Base-by-base conservation (phyloP, 2,113 vertebrate species). In the Stigmatopora argus region DNA sequence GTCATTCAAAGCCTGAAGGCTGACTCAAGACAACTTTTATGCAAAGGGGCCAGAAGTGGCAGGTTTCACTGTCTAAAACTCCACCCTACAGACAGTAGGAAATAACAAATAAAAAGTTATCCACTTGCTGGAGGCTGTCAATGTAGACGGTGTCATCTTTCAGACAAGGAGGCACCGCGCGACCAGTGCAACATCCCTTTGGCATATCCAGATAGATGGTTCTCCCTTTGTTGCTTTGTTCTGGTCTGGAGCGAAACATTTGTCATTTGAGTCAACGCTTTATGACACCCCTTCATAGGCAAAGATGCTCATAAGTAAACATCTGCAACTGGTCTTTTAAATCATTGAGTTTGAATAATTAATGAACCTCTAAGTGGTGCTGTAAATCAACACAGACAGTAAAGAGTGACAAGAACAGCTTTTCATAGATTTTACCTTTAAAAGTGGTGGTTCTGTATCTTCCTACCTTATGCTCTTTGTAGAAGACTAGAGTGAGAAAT, bases 101-200 rank as follows among this genome's bases (percentile, higher is more conserved):
- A 59, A 35, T 41, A 19, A 15, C n/a, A 66, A 19, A 62, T 41
- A 58, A 72, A 35, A 73, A 86, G 87, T 86, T 87, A 83, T 86
- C 52, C 62, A 18, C 57, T 83, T 0, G 82, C 85, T 83, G 55
- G 73, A 70, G 84, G 89, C 81, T 61, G 55, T 67, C 47, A 3
- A 18, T n/a, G 64, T 35, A 74, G 78, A 79, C 68, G 59, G 78
- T 85, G 81, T 90, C 77, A 74, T 85, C 74, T 89, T 85, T 88
- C 86, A 89, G 87, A 83, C 83, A 65, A 53, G 67, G 72, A 80
- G 80, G 84, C 85, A 81, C 75, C 83, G 76, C 76, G 77, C 73
- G 63, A 69, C 77, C 55, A 41, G 61, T 55, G 59, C 63, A 73
- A 71, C 57, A 8, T 75, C 80, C 74, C 80, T 70, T 70, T 69